Percentiles rank a stretch among this genome's conserved stretches.
These are phyloP conservation scores for Macrophya alboannulata DNA, from an alignment of 2,888 invertebrate genomes.

Conservation along the genomic window DNA sequence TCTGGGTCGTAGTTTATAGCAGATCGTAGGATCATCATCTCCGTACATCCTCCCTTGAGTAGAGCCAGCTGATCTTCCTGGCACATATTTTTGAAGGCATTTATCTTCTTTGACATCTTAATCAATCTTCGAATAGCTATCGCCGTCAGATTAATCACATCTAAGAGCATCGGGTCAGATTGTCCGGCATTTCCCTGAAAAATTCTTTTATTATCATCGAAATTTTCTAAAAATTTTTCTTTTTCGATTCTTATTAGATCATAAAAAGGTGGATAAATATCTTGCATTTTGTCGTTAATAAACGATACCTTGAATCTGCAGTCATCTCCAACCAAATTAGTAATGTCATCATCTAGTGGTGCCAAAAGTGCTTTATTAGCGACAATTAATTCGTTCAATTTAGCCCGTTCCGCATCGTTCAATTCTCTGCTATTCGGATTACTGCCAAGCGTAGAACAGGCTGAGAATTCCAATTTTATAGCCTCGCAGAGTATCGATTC, in stretches of 20 bases:
- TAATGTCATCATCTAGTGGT: slow-evolving; percentile 92
- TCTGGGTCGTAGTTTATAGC: slow-evolving; percentile 95
- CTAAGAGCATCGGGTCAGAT: slow-evolving; percentile 88
- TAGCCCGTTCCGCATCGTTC: slow-evolving; percentile 91
- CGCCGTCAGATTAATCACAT: slow-evolving; percentile 95
- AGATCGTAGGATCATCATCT: slow-evolving; percentile 97
- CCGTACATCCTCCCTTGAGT: slow-evolving; percentile 96
- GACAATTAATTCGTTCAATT: slow-evolving; percentile 91
- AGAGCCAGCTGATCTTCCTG: slow-evolving; percentile 96
- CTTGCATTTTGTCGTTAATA: background rate
- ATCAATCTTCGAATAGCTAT: slow-evolving; percentile 94
- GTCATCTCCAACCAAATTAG: slow-evolving; percentile 86
- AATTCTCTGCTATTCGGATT: slow-evolving; percentile 86
- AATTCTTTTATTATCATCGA: background rate
- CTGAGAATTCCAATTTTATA: slow-evolving; percentile 92
- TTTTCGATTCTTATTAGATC: background rate
- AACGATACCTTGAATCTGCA: slow-evolving; percentile 83
- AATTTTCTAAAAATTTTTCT: background rate
- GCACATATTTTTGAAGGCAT: slow-evolving; percentile 95
- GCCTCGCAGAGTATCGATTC: slow-evolving; percentile 93
- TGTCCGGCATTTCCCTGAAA: slow-evolving; percentile 74
- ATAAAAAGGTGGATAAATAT: slow-evolving; percentile 5
- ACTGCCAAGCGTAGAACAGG: slow-evolving; percentile 85
- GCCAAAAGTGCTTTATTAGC: slow-evolving; percentile 93
- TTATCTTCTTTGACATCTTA: slow-evolving; percentile 92